A percentile compares a stretch with the other conserved stretches of the same genome.
These are phyloP conservation scores for Panulirus ornatus DNA, from an alignment of 1,140 invertebrate species.

Conservation along the genomic window DNA sequence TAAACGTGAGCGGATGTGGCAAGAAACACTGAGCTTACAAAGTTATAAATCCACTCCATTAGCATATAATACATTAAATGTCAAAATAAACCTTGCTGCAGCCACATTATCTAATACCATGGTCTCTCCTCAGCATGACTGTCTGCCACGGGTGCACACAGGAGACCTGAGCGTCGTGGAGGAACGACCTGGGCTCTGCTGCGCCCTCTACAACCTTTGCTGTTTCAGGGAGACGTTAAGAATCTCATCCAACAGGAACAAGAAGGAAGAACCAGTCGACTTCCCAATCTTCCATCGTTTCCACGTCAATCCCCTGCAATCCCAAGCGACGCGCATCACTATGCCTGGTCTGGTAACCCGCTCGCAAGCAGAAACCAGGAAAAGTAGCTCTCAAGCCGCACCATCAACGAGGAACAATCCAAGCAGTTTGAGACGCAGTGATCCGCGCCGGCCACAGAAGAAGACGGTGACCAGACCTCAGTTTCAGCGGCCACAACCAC, in stretches of 20 bases:
- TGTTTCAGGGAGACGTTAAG: conserved; percentile 61
- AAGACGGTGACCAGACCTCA: neutral
- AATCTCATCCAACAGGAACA: conserved; percentile 26
- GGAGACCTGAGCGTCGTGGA: conserved; percentile 63
- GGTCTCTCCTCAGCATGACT: conserved; percentile 48
- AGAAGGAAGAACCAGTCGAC: neutral
- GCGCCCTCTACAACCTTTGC: conserved; percentile 63
- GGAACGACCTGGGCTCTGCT: conserved; percentile 64
- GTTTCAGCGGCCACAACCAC: neutral
- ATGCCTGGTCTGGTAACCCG: neutral
- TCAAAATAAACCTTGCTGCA: no score
- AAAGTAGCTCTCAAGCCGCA: neutral
- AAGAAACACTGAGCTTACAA: no score
- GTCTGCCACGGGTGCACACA: conserved; percentile 55
- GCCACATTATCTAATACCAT: neutral
- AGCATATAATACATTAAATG: no score
- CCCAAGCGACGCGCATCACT: neutral
- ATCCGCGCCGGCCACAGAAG: neutral
- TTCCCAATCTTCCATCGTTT: conserved; percentile 55
- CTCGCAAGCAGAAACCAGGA: neutral
- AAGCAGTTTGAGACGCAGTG: neutral
- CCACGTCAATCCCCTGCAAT: neutral
- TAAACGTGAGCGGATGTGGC: no score
- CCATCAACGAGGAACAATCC: neutral
- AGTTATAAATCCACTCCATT: no score